A percentile compares a stretch with the other conserved stretches of the same genome.
phyloP scores from a whole-genome alignment of 2,888 invertebrate genomes.

The Theodoxus fluviatilis region DNA sequence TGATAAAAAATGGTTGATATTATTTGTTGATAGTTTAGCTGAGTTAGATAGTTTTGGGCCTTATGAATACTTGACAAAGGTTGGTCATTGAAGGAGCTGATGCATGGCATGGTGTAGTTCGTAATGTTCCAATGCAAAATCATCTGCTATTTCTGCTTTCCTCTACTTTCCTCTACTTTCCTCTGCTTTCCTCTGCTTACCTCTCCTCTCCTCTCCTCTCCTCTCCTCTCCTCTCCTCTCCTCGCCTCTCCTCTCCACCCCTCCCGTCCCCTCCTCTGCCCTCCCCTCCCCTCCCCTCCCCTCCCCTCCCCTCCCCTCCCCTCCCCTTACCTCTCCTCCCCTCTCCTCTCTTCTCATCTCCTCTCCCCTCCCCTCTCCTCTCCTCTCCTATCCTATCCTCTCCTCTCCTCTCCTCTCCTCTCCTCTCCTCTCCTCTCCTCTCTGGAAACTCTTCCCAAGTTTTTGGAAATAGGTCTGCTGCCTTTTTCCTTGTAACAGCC shows the following conservation, averaged over 20 bases:
- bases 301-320: neutral
- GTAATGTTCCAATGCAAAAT: no score
- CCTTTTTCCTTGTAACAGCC: no score
- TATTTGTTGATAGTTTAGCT: no score
- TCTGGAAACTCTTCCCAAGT: neutral
- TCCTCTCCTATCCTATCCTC: neutral
- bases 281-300: neutral
- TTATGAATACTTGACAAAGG: no score
- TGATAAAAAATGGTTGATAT: no score
- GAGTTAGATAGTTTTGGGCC: no score
- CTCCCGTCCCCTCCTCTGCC: neutral
- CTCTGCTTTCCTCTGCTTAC: no score
- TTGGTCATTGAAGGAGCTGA: no score
- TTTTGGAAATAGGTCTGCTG: no score
- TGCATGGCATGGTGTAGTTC: no score
- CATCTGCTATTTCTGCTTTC: no score
- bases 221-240: neutral
- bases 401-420: neutral
- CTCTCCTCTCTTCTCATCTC: neutral
- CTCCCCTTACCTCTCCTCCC: neutral
- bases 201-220: neutral
- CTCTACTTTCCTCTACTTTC: no score
- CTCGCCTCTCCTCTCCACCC: neutral
- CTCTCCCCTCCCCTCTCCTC: neutral
- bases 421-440: neutral